Conservation (phyloP, 2,888 invertebrate genomes). For the Sipha maydis region DNA sequence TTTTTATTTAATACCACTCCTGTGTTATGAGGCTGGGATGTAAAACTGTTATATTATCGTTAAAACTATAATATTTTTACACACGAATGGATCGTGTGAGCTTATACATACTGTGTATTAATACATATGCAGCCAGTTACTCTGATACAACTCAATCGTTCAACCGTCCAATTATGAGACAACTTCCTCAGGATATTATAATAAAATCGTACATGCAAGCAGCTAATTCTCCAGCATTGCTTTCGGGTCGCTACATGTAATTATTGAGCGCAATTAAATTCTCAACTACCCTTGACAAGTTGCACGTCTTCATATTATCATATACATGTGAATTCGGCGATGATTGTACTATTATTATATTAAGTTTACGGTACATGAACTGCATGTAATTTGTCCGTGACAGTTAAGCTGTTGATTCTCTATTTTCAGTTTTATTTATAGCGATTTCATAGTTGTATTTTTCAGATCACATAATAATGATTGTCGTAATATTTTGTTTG, state of each 20-base stretch:
- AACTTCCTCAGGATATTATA: no score
- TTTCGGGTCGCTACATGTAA: background rate
- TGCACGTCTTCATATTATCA: background rate
- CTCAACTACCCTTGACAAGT: background rate
- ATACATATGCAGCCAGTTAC: no score
- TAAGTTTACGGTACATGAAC: background rate
- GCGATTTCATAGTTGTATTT: background rate
- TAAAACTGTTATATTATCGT: no score
- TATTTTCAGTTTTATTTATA: background rate
- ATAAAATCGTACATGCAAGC: no score
- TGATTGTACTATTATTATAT: background rate
- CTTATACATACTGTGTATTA: no score
- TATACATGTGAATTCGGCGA: background rate
- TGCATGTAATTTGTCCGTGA: background rate
- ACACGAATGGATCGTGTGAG: no score
- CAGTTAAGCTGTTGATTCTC: background rate
- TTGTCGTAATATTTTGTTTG: background rate
- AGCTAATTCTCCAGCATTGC: background rate
- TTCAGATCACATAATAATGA: background rate
- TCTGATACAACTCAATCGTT: no score
- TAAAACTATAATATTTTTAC: no score
- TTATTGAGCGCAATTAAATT: background rate
- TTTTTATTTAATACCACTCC: no score
- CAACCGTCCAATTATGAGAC: no score
- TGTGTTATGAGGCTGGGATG: no score